phyloP scores from a whole-genome alignment of 2,888 invertebrate species.

The Julus scandinavius region DNA sequence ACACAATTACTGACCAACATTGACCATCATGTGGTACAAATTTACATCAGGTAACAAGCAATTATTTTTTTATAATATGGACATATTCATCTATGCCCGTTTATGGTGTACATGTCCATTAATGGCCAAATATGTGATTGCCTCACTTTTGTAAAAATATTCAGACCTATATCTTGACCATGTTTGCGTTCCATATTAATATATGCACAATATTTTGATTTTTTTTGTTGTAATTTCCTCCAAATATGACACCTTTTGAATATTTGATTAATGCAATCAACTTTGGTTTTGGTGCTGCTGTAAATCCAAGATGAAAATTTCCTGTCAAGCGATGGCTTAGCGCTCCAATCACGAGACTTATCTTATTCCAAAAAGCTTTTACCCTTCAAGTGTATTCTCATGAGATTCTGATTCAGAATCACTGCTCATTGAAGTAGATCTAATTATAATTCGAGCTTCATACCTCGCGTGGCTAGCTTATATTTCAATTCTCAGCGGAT shows the following conservation, averaged over 20 bases:
- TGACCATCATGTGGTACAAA: too few species aligned
- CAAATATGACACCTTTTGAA: not conserved
- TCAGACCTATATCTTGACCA: not conserved
- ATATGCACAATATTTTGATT: not conserved
- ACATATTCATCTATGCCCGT: too few species aligned
- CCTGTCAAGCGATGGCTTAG: conserved; percentile 21
- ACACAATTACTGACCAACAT: too few species aligned
- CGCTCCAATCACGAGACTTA: conserved; percentile 16
- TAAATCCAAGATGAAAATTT: not conserved
- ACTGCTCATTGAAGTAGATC: conserved; percentile 25
- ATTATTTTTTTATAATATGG: too few species aligned
- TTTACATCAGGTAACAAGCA: too few species aligned
- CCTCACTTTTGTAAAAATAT: too few species aligned
- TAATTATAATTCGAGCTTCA: conserved; percentile 43
- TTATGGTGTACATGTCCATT: too few species aligned
- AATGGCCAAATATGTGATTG: too few species aligned
- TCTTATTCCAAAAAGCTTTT: conserved; percentile 4
- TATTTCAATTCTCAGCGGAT: conserved; percentile 13
- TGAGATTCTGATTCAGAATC: conserved; percentile 32
- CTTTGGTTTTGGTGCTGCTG: not conserved
- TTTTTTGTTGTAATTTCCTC: not conserved
- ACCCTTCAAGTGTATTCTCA: not conserved
- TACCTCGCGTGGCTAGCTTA: conserved; percentile 33
- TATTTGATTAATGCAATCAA: conserved; percentile 29
- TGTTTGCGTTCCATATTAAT: not conserved